These are phyloP conservation scores for Embidobia sp. DNA, from an alignment of 2,888 invertebrate species.

Conservation along the genomic window DNA sequence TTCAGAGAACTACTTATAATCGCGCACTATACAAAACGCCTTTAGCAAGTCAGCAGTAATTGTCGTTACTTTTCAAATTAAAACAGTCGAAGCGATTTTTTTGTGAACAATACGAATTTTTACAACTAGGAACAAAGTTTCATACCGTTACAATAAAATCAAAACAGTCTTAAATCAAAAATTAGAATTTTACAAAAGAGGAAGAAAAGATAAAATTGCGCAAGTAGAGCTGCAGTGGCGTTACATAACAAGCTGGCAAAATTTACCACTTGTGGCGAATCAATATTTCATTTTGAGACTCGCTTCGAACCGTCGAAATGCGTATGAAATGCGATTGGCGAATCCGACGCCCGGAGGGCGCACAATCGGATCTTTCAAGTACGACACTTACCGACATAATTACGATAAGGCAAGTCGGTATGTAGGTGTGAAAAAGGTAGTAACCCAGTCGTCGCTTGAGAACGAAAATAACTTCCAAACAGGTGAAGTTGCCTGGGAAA, in stretches of 20 bases:
- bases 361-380: too few species aligned
- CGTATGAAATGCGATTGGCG: constrained; percentile 2
- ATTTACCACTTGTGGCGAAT: constrained; percentile 24
- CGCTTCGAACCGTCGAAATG: background rate
- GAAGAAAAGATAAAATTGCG: constrained; percentile 9
- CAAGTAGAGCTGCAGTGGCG: constrained; percentile 18
- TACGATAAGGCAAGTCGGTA: constrained; percentile 96
- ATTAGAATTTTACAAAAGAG: background rate
- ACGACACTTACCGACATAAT: constrained; percentile 92
- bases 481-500: constrained; percentile 92
- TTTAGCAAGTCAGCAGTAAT: too few species aligned
- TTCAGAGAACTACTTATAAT: too few species aligned
- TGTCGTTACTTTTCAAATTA: too few species aligned
- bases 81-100: too few species aligned
- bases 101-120: too few species aligned
- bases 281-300: constrained; percentile 19
- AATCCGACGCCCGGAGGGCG: too few species aligned
- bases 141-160: too few species aligned
- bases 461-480: constrained; percentile 94
- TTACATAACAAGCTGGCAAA: constrained; percentile 40
- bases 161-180: too few species aligned
- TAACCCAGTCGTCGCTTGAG: constrained; percentile 94
- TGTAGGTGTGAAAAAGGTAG: constrained; percentile 96
- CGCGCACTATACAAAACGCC: too few species aligned
- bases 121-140: too few species aligned